These are phyloP conservation scores for Aradophagus sp. DNA, from an alignment of 1,140 invertebrate genomes.

Conservation along the genomic window DNA sequence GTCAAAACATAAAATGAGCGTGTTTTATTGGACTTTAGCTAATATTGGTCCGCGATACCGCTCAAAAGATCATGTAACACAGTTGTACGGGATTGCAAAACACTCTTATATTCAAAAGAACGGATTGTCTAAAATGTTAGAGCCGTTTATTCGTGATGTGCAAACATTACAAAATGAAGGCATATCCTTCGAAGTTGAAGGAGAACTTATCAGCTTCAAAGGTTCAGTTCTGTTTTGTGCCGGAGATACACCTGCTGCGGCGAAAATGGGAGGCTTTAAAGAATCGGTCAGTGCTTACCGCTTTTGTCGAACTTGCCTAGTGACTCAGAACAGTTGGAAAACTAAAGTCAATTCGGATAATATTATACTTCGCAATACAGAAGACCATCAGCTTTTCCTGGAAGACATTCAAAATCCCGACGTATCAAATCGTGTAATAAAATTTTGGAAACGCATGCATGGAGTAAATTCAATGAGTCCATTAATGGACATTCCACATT, in stretches of 20 bases:
- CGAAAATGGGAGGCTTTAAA: conserved; percentile 47
- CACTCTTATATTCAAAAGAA: not conserved
- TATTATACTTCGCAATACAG: conserved; percentile 1
- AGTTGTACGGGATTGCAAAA: not conserved
- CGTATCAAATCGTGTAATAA: conserved; percentile 5
- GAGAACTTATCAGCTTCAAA: conserved; percentile 20
- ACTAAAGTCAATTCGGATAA: not conserved
- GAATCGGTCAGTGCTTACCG: conserved; percentile 44
- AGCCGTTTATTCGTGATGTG: not conserved
- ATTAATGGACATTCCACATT: conserved; percentile 14
- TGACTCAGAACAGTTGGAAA: conserved; percentile 1
- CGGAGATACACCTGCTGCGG: conserved; percentile 26
- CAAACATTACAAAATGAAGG: conserved; percentile 10
- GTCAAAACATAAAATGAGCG: conserved; percentile 18
- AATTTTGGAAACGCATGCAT: conserved; percentile 30
- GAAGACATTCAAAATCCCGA: conserved; percentile 13
- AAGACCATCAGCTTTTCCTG: conserved; percentile 18
- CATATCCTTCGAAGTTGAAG: not conserved
- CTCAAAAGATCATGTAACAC: conserved; percentile 1
- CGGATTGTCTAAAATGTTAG: not conserved
- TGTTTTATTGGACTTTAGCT: conserved; percentile 9
- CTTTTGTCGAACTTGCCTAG: conserved; percentile 37
- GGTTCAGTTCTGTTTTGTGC: conserved; percentile 40
- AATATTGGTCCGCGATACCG: conserved; percentile 5
- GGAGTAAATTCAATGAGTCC: conserved; percentile 29